Base-by-base conservation (phyloP, 1,140 invertebrate species). In the Micrasema longulum region DNA sequence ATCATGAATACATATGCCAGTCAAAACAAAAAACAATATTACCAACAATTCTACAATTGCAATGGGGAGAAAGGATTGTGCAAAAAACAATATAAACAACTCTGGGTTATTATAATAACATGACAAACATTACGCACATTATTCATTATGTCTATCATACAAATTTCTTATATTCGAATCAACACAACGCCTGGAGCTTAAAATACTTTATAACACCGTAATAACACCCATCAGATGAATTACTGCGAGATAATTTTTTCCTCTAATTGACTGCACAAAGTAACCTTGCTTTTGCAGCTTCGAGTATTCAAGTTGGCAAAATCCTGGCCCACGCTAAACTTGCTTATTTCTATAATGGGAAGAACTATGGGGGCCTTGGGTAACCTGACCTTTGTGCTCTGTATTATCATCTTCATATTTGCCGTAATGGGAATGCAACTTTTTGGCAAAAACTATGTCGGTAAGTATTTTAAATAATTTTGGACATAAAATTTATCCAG, bases 371-470 rank as follows among this genome's bases (percentile, higher is more conserved):
- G 96, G 78, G 96, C 96, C 78, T 89, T 98, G 83, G 96, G 96
- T 88, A 98, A 97, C 88, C 87, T 98, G 82, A 97, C 95, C 76
- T 96, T 97, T 86, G 95, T 97, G 75, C 89, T 97, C 80, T 95
- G 92, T 81, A 97, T 98, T 85, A 97, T 98, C 83, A 96, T 98
- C 86, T 98, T 97, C 88, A 98, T 98, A 82, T 98, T 97, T 86
- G 95, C 96, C 83, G 95, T 98, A 72, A 97, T 98, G 95, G 96
- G 96, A 77, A 97, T 97, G 93, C 95, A 97, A 85, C 89, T 98
- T 72, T 97, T 98, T 86, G 95, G 94, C 73, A 93, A 95, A 82
- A 93, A 94, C 80, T 98, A 97, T 81, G 89, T 89, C 82, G 92
- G 92, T 94, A 89, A 88, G 86, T 83, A 79, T 70, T 14, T 31